Base-by-base conservation (phyloP, 2,113 vertebrate species). In the Tychaedon coryphoeus region DNA sequence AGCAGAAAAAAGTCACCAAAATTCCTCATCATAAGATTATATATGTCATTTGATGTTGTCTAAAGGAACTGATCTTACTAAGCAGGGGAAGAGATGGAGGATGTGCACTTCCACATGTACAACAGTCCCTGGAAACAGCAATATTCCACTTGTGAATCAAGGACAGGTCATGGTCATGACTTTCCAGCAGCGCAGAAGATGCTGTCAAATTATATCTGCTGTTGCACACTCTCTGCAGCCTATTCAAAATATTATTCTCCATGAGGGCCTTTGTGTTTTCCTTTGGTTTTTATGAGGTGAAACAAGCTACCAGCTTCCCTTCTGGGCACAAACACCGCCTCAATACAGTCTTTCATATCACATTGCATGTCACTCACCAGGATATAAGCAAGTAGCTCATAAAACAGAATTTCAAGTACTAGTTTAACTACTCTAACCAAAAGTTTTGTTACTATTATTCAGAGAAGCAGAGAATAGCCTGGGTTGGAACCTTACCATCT, bases 1-100 rank as follows among this genome's bases (percentile, higher is more conserved):
- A 96, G 48, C 64, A 93, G 53, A 67, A 94, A 93, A 82, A 72
- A 95, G 76, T 74, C 89, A 86, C 61, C 14, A 62, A 56, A 94
- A 91, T 60, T 53, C 25, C 47, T 61, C 40, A 57, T 88, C 61
- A 57, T 48, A 36, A n/a, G 11, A 43, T 81, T 85, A 74, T 64
- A 26, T 38, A 20, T 67, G 73, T 57, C 65, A 61, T 85, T 48
- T 94, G 43, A 84, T 81, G 22, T n/a, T 67, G 48, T 85, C 62
- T 56, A 10, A 67, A 47, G 48, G 43, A 95, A 54, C 19, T 2
- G 6, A 60, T 72, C 51, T 61, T 72, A 33, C 42, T 74, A 40
- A 84, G 31, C 31, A 60, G 61, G 24, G 22, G 15, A 53, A 50
- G 29, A 85, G 67, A 67, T 14, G 7, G 73, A 85, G 22, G 14